These are phyloP conservation scores for Calidris pugnax DNA, from an alignment of 2,113 vertebrate genomes.

Conservation along the genomic window DNA sequence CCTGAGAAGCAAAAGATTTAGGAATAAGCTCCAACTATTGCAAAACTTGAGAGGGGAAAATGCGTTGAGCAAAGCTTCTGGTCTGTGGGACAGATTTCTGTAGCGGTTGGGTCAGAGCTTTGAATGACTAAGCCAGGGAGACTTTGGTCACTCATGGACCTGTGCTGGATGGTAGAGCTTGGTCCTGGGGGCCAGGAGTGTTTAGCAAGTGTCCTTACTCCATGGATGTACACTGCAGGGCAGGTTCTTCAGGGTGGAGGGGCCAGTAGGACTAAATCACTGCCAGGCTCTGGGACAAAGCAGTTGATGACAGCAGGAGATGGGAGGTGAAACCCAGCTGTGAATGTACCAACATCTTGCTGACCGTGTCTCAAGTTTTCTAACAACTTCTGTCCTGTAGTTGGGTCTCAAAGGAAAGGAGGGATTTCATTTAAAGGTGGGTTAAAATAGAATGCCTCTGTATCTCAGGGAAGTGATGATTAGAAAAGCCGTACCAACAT, in stretches of 20 bases:
- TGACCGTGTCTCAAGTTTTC: background rate
- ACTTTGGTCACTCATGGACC: background rate
- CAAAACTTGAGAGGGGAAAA: background rate
- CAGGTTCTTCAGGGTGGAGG: background rate
- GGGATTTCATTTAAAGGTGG: background rate
- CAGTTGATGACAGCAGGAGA: background rate
- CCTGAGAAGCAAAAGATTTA: background rate
- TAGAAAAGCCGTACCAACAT: background rate
- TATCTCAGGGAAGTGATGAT: background rate
- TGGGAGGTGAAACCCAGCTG: accelerated
- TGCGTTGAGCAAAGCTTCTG: background rate
- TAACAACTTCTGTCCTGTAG: background rate
- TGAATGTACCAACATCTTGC: background rate
- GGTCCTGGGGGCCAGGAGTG: background rate
- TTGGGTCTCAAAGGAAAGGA: background rate
- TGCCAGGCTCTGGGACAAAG: background rate
- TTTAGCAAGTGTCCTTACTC: background rate
- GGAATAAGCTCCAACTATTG: background rate
- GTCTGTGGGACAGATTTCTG: background rate
- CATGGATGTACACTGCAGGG: background rate
- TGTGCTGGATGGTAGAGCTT: background rate
- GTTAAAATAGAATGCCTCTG: background rate
- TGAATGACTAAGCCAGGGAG: background rate
- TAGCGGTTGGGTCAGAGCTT: background rate
- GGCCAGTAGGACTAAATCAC: background rate